Conservation (phyloP, 2,888 invertebrate genomes). For the Acrocera orbiculus region DNA sequence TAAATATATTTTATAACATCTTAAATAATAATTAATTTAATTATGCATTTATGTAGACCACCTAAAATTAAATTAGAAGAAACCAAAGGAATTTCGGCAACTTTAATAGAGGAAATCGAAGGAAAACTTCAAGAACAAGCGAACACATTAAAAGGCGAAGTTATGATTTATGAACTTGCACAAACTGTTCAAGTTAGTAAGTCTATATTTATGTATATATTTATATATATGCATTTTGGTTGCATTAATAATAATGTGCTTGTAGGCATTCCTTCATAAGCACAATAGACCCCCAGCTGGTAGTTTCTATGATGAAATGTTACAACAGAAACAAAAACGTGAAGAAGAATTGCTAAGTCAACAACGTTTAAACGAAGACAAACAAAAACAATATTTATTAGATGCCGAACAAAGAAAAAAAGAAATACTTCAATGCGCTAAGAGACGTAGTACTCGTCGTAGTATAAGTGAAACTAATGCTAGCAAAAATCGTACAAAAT, state of each 20-base stretch:
- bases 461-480: conserved; percentile 33
- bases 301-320: conserved; percentile 87
- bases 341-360: conserved; percentile 44
- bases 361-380: conserved; percentile 45
- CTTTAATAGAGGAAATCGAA: conserved; percentile 43
- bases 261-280: conserved; percentile 54
- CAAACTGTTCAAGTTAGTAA: conserved; percentile 48
- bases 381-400: conserved; percentile 50
- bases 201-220: not conserved
- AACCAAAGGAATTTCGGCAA: conserved; percentile 60
- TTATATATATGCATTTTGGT: not conserved
- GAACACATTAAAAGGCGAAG: conserved; percentile 47
- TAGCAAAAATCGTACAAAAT: conserved; percentile 26
- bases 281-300: conserved; percentile 64
- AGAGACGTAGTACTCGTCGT: conserved; percentile 34
- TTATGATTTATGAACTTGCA: conserved; percentile 72
- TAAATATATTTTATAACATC: conserved; percentile 31
- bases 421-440: conserved; percentile 50
- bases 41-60: conserved; percentile 32
- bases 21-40: not conserved
- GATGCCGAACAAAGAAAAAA: conserved; percentile 63
- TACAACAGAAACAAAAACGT: conserved; percentile 47
- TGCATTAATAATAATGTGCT: not conserved
- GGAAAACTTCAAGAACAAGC: conserved; percentile 43
- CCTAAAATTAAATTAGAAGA: conserved; percentile 56